phyloP scores from a whole-genome alignment of 2,113 vertebrate species.

The Ictalurus punctatus region DNA sequence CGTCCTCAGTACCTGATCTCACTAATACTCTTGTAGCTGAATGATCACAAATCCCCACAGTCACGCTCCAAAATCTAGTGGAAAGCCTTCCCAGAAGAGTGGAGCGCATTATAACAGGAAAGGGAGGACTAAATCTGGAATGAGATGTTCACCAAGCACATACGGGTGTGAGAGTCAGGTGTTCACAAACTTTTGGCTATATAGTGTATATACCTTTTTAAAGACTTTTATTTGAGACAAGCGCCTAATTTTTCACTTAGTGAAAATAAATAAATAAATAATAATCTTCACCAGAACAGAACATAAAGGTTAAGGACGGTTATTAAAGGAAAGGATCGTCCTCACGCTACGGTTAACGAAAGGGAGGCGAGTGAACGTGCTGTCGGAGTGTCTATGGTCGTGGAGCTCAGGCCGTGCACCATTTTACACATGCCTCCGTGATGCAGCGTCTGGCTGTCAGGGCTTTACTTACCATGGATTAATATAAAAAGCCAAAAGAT shows the following conservation, averaged over 20 bases:
- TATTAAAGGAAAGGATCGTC: not conserved
- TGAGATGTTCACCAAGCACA: not conserved
- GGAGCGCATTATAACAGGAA: not conserved
- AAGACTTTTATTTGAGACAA: not conserved
- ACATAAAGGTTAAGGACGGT: not conserved
- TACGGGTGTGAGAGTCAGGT: not conserved
- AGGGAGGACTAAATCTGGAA: not conserved
- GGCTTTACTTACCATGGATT: constrained; percentile 98
- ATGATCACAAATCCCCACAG: not conserved
- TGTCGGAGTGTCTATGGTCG: constrained; percentile 56
- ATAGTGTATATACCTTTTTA: not conserved
- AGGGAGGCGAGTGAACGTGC: not conserved
- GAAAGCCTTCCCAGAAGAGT: not conserved
- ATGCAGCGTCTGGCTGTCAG: constrained; percentile 60
- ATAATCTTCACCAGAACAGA: not conserved
- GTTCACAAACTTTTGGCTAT: not conserved
- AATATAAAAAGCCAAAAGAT: constrained; percentile 99
- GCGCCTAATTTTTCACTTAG: not conserved
- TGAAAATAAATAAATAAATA: not conserved
- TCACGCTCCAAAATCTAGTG: not conserved
- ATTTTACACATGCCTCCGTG: constrained; percentile 59
- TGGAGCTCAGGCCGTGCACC: constrained; percentile 55
- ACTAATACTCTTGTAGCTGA: not conserved
- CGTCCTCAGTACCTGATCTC: not conserved
- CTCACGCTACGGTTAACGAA: not conserved